phyloP scores from a whole-genome alignment of 2,113 vertebrate genomes.

The Acanthochromis polyacanthus region DNA sequence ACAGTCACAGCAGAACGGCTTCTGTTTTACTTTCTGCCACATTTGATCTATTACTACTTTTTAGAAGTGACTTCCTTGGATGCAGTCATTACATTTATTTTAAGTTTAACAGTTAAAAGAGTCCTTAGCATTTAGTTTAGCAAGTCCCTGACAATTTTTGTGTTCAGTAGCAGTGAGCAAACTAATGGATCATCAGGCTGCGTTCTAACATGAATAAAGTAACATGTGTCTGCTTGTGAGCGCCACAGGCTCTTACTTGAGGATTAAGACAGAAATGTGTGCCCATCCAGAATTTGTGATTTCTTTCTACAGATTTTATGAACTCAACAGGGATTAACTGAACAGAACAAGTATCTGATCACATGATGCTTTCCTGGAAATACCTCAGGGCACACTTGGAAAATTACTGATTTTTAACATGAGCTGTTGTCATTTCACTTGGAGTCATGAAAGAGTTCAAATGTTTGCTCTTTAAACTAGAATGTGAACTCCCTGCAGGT shows the following conservation, averaged over 20 bases:
- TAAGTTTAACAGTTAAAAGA: not conserved
- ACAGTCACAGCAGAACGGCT: too few relatives aligned
- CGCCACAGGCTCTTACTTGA: not conserved
- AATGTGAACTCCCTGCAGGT: not conserved
- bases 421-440: too few relatives aligned
- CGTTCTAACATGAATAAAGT: not conserved
- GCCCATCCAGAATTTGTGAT: not conserved
- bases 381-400: too few relatives aligned
- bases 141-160: not conserved
- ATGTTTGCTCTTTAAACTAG: not conserved
- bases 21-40: too few relatives aligned
- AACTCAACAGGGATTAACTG: too few relatives aligned
- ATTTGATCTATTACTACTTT: not conserved
- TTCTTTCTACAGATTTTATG: conserved; percentile 4
- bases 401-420: too few relatives aligned
- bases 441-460: not conserved
- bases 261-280: not conserved
- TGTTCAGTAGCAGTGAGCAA: too few relatives aligned
- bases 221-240: not conserved
- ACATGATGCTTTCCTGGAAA: too few relatives aligned
- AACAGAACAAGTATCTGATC: too few relatives aligned
- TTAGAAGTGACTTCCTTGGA: not conserved
- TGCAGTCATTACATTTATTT: not conserved
- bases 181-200: not conserved
- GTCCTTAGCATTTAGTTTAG: not conserved